These are phyloP conservation scores for Drosophila peninsularis DNA, from an alignment of 2,888 invertebrate genomes.

Conservation along the genomic window DNA sequence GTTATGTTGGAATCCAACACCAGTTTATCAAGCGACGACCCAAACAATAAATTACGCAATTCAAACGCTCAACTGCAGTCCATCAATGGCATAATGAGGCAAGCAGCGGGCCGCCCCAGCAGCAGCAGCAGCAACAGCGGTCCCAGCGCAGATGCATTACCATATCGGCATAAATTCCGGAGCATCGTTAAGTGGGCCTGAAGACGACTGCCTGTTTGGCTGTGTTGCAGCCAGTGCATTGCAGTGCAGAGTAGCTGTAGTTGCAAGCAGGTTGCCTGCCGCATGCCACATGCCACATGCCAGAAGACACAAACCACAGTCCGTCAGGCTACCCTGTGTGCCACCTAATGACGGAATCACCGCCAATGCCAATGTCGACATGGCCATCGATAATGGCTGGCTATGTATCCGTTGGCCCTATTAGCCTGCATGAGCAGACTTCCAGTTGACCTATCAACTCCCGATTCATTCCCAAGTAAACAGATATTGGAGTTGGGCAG, in stretches of 20 bases:
- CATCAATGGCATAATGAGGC: constrained; percentile 81
- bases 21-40: constrained; percentile 78
- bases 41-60: constrained; percentile 84
- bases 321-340: constrained; percentile 51
- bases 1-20: constrained; percentile 71
- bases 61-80: constrained; percentile 82
- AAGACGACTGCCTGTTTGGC: constrained; percentile 56
- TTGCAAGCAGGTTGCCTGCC: constrained; percentile 50
- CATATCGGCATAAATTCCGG: constrained; percentile 83
- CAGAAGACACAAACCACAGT: constrained; percentile 59
- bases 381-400: constrained; percentile 58
- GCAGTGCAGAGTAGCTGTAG: constrained; percentile 31
- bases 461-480: constrained; percentile 18
- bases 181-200: constrained; percentile 80
- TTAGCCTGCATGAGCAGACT: constrained; percentile 28
- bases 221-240: constrained; percentile 25
- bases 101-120: constrained; percentile 57
- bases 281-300: constrained; percentile 45
- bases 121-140: constrained; percentile 41
- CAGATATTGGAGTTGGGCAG: too few relatives aligned
- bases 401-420: constrained; percentile 10
- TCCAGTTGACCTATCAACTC: constrained; percentile 30
- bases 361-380: constrained; percentile 66
- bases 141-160: constrained; percentile 72
- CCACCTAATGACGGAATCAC: constrained; percentile 83